Conservation (phyloP, 2,888 invertebrate genomes). For the Scaeva pyrastri region DNA sequence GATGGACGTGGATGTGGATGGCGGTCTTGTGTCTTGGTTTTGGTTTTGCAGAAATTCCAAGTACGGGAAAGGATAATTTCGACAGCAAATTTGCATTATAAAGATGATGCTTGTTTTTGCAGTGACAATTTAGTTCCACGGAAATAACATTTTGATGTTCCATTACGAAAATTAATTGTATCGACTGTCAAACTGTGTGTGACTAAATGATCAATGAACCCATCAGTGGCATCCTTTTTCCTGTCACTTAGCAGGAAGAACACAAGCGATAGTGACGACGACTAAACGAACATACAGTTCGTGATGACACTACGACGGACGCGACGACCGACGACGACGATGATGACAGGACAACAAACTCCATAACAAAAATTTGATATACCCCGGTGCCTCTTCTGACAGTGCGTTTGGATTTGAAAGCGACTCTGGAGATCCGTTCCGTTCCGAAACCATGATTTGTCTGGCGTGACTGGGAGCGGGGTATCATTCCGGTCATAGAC, state of each 20-base stretch:
- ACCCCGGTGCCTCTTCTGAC: neutral
- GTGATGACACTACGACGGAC: too few relatives aligned
- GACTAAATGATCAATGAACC: constrained; percentile 73
- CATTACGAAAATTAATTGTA: constrained; percentile 68
- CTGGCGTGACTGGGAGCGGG: constrained; percentile 40
- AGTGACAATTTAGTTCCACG: constrained; percentile 30
- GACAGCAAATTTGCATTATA: constrained; percentile 62
- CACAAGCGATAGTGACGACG: neutral
- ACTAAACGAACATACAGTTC: too few relatives aligned
- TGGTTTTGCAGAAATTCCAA: constrained; percentile 6
- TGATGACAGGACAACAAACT: neutral
- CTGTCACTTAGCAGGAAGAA: constrained; percentile 54
- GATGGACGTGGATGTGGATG: too few relatives aligned
- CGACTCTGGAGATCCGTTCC: too few relatives aligned
- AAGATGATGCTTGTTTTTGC: constrained; percentile 31
- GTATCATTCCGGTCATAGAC: constrained; percentile 64
- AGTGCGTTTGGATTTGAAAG: constrained; percentile 23
- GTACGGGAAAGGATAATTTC: constrained; percentile 33
- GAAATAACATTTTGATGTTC: constrained; percentile 54
- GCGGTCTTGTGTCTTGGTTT: neutral
- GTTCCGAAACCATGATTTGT: constrained; percentile 42
- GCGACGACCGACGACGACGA: neutral
- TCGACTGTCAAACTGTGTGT: constrained; percentile 55
- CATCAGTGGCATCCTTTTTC: constrained; percentile 64
- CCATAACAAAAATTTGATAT: constrained; percentile 1